phyloP scores from a whole-genome alignment of 2,113 vertebrate genomes.

The Cathartes aura region DNA sequence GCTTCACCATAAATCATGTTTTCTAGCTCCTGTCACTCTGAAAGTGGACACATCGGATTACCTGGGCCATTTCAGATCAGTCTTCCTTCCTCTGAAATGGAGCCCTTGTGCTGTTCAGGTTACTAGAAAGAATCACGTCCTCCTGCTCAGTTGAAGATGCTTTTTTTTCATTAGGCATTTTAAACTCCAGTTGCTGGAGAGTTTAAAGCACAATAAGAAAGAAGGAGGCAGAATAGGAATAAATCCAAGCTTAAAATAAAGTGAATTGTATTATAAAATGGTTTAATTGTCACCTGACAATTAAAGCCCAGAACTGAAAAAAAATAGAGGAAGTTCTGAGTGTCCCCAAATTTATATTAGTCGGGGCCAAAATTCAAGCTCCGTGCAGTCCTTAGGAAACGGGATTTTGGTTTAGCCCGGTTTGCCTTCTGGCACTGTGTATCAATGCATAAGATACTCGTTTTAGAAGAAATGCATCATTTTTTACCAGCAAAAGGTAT shows the following conservation, averaged over 20 bases:
- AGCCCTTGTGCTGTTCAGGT: neutral
- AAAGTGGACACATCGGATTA: neutral
- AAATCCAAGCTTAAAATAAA: neutral
- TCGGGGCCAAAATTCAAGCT: neutral
- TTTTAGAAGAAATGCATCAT: fast-evolving
- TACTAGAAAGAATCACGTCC: neutral
- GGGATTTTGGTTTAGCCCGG: neutral
- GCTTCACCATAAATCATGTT: neutral
- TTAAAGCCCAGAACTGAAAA: neutral
- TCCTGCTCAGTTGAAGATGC: neutral
- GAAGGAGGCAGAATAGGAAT: neutral
- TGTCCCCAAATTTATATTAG: neutral
- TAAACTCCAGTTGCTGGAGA: neutral
- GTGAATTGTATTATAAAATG: neutral
- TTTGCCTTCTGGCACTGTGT: neutral
- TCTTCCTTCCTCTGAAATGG: neutral
- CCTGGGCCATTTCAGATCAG: neutral
- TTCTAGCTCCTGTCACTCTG: neutral
- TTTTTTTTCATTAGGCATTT: neutral
- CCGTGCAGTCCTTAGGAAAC: neutral
- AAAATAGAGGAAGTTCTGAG: neutral
- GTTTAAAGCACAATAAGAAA: neutral
- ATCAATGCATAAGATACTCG: neutral
- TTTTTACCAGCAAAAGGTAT: neutral
- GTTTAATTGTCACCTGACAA: neutral